Evolutionary conservation across 2,113 vertebrate genomes (phyloP).

Genomic region (Euleptes europaea): DNA sequence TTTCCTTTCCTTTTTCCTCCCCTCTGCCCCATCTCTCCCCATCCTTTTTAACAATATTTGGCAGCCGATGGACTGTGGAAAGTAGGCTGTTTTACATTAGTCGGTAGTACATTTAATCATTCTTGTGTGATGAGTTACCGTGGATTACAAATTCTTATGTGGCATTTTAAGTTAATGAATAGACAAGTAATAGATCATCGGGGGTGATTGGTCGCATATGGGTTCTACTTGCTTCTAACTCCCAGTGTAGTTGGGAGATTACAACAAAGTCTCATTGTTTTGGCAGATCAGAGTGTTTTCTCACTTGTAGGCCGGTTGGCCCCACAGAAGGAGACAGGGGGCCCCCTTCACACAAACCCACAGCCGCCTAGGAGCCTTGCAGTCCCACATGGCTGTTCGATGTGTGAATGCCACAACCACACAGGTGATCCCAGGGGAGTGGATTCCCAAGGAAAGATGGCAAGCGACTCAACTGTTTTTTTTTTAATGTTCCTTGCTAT

Average conservation of each 20-base stretch:
- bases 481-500: neutral
- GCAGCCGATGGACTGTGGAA: conserved; percentile 69
- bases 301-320: neutral
- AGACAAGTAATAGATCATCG: conserved; percentile 74
- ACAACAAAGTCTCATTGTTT: conserved; percentile 6
- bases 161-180: conserved; percentile 76
- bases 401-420: neutral
- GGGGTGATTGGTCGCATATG: conserved; percentile 67
- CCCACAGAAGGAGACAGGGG: neutral
- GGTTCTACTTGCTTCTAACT: conserved; percentile 54
- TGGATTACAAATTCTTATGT: conserved; percentile 75
- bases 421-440: neutral
- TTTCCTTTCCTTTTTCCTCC: conserved; percentile 1
- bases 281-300: neutral
- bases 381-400: neutral
- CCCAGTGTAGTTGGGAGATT: conserved; percentile 53
- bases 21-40: neutral
- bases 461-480: neutral
- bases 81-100: conserved; percentile 77
- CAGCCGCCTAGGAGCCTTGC: neutral
- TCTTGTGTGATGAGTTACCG: conserved; percentile 75
- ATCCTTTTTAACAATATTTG: conserved; percentile 64
- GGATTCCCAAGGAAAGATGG: neutral
- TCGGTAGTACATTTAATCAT: conserved; percentile 75
- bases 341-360: neutral